Base-by-base conservation (phyloP, 2,888 invertebrate species). In the Drosophila melanosoma region DNA sequence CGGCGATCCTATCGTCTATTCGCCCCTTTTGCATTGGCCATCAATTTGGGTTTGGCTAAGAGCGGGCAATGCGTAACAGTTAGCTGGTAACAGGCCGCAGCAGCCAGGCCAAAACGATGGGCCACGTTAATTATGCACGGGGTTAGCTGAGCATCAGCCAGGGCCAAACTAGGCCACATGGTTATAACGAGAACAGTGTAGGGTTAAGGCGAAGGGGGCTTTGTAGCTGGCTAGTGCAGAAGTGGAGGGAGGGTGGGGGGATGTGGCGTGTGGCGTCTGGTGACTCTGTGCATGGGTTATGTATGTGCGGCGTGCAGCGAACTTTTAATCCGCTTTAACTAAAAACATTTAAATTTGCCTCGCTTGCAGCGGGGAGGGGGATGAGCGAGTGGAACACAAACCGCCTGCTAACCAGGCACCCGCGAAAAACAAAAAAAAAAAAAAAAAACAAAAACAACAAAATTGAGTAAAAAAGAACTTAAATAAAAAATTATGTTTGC, bases 301-400 rank as follows among this genome's bases (percentile, higher is more conserved):
- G 88, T 81, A 87, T 87, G 84, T 86, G 90, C 84, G 90, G 85
- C 90, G 83, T 90, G 90, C 90, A 86, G 90, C 83, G 90, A 90
- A 87, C 87, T 89, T 85, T 89, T 87, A 87, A 87, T 90, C 87
- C 87, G 87, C 89, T 87, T 87, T 90, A 89, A 87, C 87, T 87
- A 89, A 89, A 90, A 87, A 90, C 85, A 86, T 86, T 86, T 86
- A 86, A 86, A 86, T 86, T 86, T 90, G 83, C 88, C 81, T 61
- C 69, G 69, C 78, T 10, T 42, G 32, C 42, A 32, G 32, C 5
- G 38, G 49, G 45, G 35, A 26, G 69, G 61, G 36, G 5, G 20
- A 0, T 26, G 52, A 35, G 73, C 23, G 63, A 0, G 53, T 52
- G 17, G 33, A 45, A 49, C 57, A 32, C 15, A 73, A 68, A 59